These are phyloP conservation scores for Mythimna vitellina DNA, from an alignment of 2,888 invertebrate species.

Conservation along the genomic window DNA sequence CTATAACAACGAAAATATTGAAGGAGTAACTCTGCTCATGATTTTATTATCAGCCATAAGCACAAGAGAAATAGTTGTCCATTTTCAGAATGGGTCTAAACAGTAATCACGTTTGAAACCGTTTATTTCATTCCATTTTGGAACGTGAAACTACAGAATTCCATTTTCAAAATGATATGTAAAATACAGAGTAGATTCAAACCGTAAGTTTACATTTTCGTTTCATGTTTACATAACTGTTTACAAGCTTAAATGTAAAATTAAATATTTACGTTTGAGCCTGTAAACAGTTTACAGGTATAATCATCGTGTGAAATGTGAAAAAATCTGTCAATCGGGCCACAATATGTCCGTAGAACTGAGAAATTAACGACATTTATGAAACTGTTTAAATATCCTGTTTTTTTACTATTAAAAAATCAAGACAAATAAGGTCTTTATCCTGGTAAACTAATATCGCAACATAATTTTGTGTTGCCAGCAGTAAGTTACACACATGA, in stretches of 20 bases:
- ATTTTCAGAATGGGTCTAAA: conserved; percentile 33
- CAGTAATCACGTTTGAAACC: conserved; percentile 19
- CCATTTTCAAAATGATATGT: conserved; percentile 23
- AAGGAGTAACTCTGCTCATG: conserved; percentile 40
- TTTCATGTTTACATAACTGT: conserved; percentile 26
- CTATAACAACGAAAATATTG: conserved; percentile 58
- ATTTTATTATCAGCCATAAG: conserved; percentile 53
- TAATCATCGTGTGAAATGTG: conserved; percentile 67
- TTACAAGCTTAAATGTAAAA: conserved; percentile 51
- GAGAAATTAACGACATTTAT: conserved; percentile 41
- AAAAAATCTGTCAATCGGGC: conserved; percentile 66
- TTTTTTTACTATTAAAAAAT: neutral
- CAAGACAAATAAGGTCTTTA: neutral
- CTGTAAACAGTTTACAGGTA: conserved; percentile 51
- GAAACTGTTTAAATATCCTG: neutral
- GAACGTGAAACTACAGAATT: conserved; percentile 18
- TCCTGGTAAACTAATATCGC: neutral
- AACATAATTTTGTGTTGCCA: neutral
- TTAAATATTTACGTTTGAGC: conserved; percentile 46
- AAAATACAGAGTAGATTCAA: conserved; percentile 46
- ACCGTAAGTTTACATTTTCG: conserved; percentile 58
- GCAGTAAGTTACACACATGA: neutral
- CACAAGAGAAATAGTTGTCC: conserved; percentile 33
- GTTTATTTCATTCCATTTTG: conserved; percentile 23
- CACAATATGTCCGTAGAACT: conserved; percentile 53